Conservation (phyloP, 2,888 invertebrate genomes). For the Heliconius charithonia region DNA sequence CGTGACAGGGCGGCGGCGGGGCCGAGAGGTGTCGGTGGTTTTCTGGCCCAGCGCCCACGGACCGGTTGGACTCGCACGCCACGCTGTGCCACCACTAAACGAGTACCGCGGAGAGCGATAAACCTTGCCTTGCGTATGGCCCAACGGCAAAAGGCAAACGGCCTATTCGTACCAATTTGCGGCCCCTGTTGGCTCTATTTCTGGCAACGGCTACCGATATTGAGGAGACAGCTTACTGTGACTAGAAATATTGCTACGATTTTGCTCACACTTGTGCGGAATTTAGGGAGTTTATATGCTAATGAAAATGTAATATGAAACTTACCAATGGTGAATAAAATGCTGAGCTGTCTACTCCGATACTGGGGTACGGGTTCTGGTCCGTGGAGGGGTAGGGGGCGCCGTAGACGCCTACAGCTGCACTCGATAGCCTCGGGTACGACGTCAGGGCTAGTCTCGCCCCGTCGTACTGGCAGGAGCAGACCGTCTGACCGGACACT, state of each 20-base stretch:
- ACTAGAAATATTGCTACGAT: constrained; percentile 28
- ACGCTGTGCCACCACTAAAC: constrained; percentile 75
- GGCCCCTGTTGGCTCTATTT: constrained; percentile 56
- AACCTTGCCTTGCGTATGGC: constrained; percentile 71
- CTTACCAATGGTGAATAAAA: constrained; percentile 98
- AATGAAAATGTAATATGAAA: constrained; percentile 60
- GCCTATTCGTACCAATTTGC: constrained; percentile 78
- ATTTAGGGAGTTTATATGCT: background rate
- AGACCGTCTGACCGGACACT: constrained; percentile 95
- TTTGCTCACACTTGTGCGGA: constrained; percentile 26
- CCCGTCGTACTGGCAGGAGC: constrained; percentile 97
- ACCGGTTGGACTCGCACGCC: constrained; percentile 79
- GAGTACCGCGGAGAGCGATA: constrained; percentile 75
- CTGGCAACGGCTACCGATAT: constrained; percentile 50
- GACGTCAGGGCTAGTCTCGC: constrained; percentile 91
- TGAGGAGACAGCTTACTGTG: constrained; percentile 28
- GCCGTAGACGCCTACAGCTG: constrained; percentile 92
- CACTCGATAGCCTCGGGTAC: constrained; percentile 91
- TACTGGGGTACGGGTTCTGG: constrained; percentile 96
- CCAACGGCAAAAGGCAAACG: constrained; percentile 73
- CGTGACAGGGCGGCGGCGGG: constrained; percentile 75
- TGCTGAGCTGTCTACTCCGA: constrained; percentile 96
- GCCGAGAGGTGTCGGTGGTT: constrained; percentile 79
- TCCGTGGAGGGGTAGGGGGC: constrained; percentile 95
- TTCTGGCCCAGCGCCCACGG: constrained; percentile 79